Conservation (phyloP, 2,797 vertebrate species). For the Coluber constrictor region DNA sequence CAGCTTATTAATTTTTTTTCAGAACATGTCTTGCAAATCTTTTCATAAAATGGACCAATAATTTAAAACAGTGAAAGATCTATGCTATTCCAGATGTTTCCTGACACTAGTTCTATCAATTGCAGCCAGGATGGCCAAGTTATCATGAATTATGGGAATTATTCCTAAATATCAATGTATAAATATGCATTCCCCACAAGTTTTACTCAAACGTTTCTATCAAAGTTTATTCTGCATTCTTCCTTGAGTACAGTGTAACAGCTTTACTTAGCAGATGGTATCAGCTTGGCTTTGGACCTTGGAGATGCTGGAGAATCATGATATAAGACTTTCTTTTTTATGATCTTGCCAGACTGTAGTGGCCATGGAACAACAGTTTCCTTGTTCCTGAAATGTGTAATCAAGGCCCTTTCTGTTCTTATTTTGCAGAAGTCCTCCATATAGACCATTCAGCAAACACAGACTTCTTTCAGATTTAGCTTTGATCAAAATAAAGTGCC, state of each 20-base stretch:
- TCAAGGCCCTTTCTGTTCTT: background rate
- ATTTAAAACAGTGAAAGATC: background rate
- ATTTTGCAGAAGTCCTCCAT: background rate
- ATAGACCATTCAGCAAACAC: background rate
- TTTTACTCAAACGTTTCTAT: background rate
- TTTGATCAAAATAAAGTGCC: background rate
- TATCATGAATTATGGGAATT: background rate
- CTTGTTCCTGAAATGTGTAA: background rate
- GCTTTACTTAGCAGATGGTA: background rate
- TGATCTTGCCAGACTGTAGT: background rate
- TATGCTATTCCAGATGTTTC: background rate
- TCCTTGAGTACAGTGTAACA: background rate
- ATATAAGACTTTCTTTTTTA: background rate
- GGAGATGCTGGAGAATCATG: background rate
- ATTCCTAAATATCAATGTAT: background rate
- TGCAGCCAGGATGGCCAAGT: background rate
- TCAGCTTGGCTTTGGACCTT: background rate
- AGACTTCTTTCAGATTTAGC: background rate
- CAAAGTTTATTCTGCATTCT: background rate
- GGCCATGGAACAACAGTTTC: background rate
- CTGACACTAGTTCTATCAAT: background rate
- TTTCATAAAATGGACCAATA: background rate
- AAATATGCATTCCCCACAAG: background rate
- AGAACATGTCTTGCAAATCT: background rate
- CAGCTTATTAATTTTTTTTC: background rate